Evolutionary conservation across 2,797 vertebrate genomes (phyloP).

Genomic region (Notolepis coatsorum): DNA sequence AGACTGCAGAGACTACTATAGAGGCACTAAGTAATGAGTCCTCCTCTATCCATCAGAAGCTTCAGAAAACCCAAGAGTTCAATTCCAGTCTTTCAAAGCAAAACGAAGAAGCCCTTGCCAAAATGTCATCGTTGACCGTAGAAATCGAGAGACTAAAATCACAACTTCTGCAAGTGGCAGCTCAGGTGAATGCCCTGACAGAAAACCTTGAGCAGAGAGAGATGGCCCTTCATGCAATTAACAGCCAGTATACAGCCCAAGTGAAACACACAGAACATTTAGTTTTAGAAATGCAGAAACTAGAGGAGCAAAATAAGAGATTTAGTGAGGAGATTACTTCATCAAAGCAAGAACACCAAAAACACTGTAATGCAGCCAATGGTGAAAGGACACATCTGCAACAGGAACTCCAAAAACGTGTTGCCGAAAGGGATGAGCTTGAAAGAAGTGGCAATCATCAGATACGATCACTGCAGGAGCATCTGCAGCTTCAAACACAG

Average conservation of each 20-base stretch:
- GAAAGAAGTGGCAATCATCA: constrained; percentile 49
- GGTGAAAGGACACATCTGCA: constrained; percentile 77
- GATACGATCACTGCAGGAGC: constrained; percentile 67
- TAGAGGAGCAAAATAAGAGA: constrained; percentile 76
- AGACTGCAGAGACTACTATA: constrained; percentile 54
- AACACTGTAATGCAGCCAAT: constrained; percentile 60
- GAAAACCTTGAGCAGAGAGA: constrained; percentile 85
- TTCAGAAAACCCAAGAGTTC: constrained; percentile 61
- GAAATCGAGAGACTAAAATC: constrained; percentile 81
- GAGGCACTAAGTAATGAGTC: constrained; percentile 73
- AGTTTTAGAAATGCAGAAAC: constrained; percentile 72
- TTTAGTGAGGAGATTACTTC: constrained; percentile 52
- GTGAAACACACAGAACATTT: constrained; percentile 74
- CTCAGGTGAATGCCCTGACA: constrained; percentile 73
- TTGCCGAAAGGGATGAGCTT: constrained; percentile 79
- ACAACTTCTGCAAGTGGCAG: constrained; percentile 79
- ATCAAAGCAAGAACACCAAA: constrained; percentile 66
- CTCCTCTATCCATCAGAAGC: constrained; percentile 55
- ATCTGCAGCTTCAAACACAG: constrained; percentile 73
- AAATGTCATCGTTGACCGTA: constrained; percentile 69
- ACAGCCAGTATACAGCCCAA: constrained; percentile 79
- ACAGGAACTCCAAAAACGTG: constrained; percentile 68
- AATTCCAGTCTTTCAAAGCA: constrained; percentile 73
- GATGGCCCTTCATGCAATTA: constrained; percentile 80
- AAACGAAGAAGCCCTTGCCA: constrained; percentile 75